Evolutionary conservation across 1,140 invertebrate genomes (phyloP).

Genomic region (Apis dorsata): DNA sequence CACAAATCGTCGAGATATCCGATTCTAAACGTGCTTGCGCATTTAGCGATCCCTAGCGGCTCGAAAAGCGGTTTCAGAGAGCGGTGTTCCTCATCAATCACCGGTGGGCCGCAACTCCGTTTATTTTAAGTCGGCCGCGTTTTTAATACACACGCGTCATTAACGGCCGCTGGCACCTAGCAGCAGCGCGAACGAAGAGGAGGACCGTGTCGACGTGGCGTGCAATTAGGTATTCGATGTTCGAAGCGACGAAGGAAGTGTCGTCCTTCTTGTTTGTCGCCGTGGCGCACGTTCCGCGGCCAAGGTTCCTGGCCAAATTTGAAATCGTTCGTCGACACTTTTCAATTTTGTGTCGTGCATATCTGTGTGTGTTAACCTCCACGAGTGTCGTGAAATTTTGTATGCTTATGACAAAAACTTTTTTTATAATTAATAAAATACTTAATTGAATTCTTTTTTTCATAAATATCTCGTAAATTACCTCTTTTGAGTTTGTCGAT

Average conservation of each 20-base stretch:
- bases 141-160: constrained; percentile 77
- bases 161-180: constrained; percentile 70
- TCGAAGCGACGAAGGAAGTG: constrained; percentile 50
- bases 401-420: not conserved
- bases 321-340: not conserved
- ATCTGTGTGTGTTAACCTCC: not conserved
- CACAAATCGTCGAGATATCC: constrained; percentile 73
- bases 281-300: constrained; percentile 27
- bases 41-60: constrained; percentile 22
- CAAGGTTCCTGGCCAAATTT: constrained; percentile 45
- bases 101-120: constrained; percentile 61
- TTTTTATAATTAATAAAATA: not conserved
- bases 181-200: constrained; percentile 36
- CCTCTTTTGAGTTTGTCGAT: too few relatives aligned
- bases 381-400: not conserved
- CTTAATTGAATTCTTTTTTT: too few relatives aligned
- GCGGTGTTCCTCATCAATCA: constrained; percentile 72
- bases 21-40: constrained; percentile 50
- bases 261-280: constrained; percentile 2
- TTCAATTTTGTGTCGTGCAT: not conserved
- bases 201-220: constrained; percentile 55
- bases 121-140: constrained; percentile 75
- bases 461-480: too few relatives aligned
- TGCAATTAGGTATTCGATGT: constrained; percentile 62
- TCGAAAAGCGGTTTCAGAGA: constrained; percentile 18